These are phyloP conservation scores for Tolmerus cingulatus DNA, from an alignment of 2,888 invertebrate genomes.

Conservation along the genomic window DNA sequence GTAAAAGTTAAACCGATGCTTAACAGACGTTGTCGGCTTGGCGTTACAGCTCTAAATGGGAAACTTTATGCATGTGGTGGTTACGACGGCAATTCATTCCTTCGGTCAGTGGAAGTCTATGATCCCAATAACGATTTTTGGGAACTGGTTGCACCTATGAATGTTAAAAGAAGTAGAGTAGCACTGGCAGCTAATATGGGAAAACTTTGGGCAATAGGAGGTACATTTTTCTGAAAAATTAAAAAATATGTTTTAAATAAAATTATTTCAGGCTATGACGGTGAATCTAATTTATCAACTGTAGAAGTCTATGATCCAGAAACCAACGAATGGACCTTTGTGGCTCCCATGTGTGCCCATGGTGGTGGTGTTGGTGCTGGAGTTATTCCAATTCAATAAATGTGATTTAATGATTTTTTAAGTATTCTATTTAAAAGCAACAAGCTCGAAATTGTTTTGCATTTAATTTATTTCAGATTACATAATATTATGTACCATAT, in stretches of 20 bases:
- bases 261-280: slow-evolving; percentile 68
- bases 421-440: neutral
- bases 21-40: slow-evolving; percentile 81
- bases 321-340: slow-evolving; percentile 76
- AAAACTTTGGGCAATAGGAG: slow-evolving; percentile 82
- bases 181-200: slow-evolving; percentile 85
- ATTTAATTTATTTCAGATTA: slow-evolving; percentile 8
- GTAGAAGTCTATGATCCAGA: slow-evolving; percentile 86
- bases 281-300: slow-evolving; percentile 79
- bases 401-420: neutral
- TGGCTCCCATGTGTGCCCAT: slow-evolving; percentile 82
- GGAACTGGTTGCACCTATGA: slow-evolving; percentile 81
- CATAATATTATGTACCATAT: neutral
- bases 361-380: slow-evolving; percentile 92
- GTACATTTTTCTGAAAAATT: slow-evolving; percentile 55
- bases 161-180: slow-evolving; percentile 81
- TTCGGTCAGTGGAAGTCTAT: slow-evolving; percentile 82
- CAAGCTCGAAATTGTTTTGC: neutral
- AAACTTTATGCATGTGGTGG: slow-evolving; percentile 86
- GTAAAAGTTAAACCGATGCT: slow-evolving; percentile 79
- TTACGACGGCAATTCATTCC: slow-evolving; percentile 84
- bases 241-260: neutral
- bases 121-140: slow-evolving; percentile 79
- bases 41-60: slow-evolving; percentile 81
- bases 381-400: slow-evolving; percentile 70